A percentile compares a stretch with the other conserved stretches of the same genome.
These are phyloP conservation scores for Acleris sparsana DNA, from an alignment of 2,888 invertebrate genomes.

Conservation along the genomic window DNA sequence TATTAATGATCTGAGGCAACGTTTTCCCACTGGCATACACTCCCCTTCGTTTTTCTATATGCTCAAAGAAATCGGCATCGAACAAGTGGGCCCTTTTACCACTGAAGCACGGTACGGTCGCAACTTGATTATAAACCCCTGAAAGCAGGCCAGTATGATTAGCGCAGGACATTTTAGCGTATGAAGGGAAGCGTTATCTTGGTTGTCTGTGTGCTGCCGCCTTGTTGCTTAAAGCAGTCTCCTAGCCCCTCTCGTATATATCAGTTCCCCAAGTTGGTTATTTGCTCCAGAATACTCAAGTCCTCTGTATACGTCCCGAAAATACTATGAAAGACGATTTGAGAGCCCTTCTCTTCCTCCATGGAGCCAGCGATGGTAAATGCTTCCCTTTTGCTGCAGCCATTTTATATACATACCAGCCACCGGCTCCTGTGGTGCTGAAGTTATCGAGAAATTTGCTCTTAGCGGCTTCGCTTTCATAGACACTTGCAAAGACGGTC, in stretches of 20 bases:
- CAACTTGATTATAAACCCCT: background rate
- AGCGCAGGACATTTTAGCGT: background rate
- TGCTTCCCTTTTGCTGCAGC: background rate
- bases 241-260: constrained; percentile 40
- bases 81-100: background rate
- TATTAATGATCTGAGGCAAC: background rate
- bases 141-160: constrained; percentile 21
- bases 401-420: constrained; percentile 40
- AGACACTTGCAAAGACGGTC: constrained; percentile 31
- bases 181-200: background rate
- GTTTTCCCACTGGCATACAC: background rate
- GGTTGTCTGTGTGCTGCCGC: background rate
- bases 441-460: constrained; percentile 38
- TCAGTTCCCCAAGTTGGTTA: constrained; percentile 32
- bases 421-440: constrained; percentile 42
- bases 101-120: constrained; percentile 30
- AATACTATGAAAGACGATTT: too few relatives aligned
- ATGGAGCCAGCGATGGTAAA: constrained; percentile 35
- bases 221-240: background rate
- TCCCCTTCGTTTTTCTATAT: background rate
- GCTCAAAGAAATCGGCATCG: background rate
- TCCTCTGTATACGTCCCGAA: constrained; percentile 44
- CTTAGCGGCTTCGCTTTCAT: background rate
- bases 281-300: constrained; percentile 31
- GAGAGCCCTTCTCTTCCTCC: constrained; percentile 39